Base-by-base conservation (phyloP, 2,888 invertebrate species). In the Drosophila vallismaia region DNA sequence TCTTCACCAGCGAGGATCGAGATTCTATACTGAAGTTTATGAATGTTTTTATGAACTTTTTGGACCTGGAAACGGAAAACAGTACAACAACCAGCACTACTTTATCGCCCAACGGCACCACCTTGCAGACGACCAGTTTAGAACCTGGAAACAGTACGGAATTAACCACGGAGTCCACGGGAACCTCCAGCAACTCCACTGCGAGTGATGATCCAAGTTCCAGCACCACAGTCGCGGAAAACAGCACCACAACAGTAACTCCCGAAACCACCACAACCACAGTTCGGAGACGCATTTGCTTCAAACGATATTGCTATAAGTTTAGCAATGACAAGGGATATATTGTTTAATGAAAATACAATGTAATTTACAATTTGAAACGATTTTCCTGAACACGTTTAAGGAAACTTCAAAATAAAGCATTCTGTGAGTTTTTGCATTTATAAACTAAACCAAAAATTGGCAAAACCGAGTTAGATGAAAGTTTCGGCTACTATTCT, bases 231-330 rank as follows among this genome's bases (percentile, higher is more conserved):
- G 24, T 24, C 1, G 10, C 19, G 31, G 33, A 6, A 6, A 24
- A 7, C 4, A 67, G 33, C 26, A 49, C 48, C 42, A 50, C 40
- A 2, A 8, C 50, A 2, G 7, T 45, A 10, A 45, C 33, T 33
- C 52, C 58, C 2, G 54, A 33, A 5, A 19, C 42, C 1, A 26
- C 14, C 4, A 8, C 48, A 4, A 38, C 51, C 1, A 67, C 83
- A 2, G n/a, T 8, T 4, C 48, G 52, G 14, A 56, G 52, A 1
- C 74, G 78, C n/a, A 74, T 82, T 42, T 85, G 85, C 57, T 85
- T 87, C 19, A 87, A 81, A 50, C 74, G 87, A 0, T 56, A 74
- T 3, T 85, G 87, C 45, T 85, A 79, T 24, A 85, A 85, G 49
- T 87, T 85, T 12, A 49, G n/a, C 4, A 75, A 55, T 14, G 85